These are phyloP conservation scores for Aphelinus atriplicis DNA, from an alignment of 1,140 invertebrate genomes.

Conservation along the genomic window DNA sequence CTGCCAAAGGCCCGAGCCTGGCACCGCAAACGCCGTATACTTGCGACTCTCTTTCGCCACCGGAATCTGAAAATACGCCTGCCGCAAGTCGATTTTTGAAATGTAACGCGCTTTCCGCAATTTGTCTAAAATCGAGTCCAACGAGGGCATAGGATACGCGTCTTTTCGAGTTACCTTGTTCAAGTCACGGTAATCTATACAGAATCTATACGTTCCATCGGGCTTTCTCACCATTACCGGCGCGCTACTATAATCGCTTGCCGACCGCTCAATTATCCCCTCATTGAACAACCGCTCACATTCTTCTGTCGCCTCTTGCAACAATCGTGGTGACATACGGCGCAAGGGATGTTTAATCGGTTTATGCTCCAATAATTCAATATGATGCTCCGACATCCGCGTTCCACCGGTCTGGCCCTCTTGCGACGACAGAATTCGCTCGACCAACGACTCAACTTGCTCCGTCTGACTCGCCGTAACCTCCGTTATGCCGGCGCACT, in stretches of 20 bases:
- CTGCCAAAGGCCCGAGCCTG: neutral
- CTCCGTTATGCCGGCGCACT: neutral
- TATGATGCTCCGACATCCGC: too few relatives aligned
- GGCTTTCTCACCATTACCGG: conserved; percentile 35
- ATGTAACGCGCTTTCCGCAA: too few relatives aligned
- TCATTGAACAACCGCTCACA: conserved; percentile 43
- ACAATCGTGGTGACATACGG: conserved; percentile 9
- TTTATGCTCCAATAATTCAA: too few relatives aligned
- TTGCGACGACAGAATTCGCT: too few relatives aligned
- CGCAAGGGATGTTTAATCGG: neutral
- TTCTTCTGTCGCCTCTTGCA: conserved; percentile 8
- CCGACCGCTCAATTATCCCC: conserved; percentile 47
- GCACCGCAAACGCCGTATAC: neutral
- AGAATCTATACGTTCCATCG: conserved; percentile 24
- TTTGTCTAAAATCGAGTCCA: too few relatives aligned
- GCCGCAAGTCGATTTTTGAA: too few relatives aligned
- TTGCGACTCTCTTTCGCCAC: neutral
- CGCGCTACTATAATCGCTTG: conserved; percentile 48
- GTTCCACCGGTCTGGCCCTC: too few relatives aligned
- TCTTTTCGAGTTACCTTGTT: conserved; percentile 9
- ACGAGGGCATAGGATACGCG: conserved; percentile 19
- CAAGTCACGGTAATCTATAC: conserved; percentile 24
- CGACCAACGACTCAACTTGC: too few relatives aligned
- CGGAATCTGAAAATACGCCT: too few relatives aligned
- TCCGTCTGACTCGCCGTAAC: too few relatives aligned